A percentile compares a stretch with the other conserved stretches of the same genome.
Evolutionary conservation across 30 jellyfish, hydroid and myxozoan genomes (phyloP).

Genomic region (Aurelia sp.): DNA sequence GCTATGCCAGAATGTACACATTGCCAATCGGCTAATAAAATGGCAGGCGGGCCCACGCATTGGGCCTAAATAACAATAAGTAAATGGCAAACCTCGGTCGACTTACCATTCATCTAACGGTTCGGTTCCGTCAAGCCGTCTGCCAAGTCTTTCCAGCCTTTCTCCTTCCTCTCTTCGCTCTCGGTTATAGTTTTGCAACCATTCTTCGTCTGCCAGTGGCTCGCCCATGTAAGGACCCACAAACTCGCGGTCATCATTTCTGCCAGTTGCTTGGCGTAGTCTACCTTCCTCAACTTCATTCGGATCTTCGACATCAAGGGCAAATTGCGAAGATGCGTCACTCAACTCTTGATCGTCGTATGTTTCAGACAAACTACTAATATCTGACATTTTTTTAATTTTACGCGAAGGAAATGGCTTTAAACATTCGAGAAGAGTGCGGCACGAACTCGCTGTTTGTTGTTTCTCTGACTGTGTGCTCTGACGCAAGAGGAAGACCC

Average conservation of each 20-base stretch:
- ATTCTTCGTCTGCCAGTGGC: constrained; percentile 32
- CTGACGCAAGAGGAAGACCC: too few species aligned
- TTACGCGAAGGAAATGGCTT: too few species aligned
- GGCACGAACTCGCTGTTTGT: too few species aligned
- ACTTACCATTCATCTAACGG: constrained; percentile 28
- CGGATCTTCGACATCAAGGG: constrained; percentile 30
- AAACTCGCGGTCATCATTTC: constrained; percentile 7
- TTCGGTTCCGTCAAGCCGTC: constrained; percentile 20
- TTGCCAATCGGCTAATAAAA: background rate
- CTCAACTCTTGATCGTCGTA: too few species aligned
- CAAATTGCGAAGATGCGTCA: constrained; percentile 9
- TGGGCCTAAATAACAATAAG: too few species aligned
- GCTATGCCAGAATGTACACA: constrained; percentile 5
- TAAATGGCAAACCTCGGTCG: too few species aligned
- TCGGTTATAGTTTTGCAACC: constrained; percentile 24
- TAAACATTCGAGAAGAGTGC: too few species aligned
- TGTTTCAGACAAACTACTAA: too few species aligned
- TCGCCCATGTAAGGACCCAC: constrained; percentile 37
- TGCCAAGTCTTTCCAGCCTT: background rate
- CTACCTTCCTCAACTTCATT: background rate
- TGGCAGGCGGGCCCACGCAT: too few species aligned
- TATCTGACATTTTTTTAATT: too few species aligned
- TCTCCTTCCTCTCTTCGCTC: constrained; percentile 15
- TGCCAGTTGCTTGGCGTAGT: constrained; percentile 27
- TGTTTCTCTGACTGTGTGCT: too few species aligned